phyloP scores from a whole-genome alignment of 2,888 invertebrate species.

The Poecilus cupreus region DNA sequence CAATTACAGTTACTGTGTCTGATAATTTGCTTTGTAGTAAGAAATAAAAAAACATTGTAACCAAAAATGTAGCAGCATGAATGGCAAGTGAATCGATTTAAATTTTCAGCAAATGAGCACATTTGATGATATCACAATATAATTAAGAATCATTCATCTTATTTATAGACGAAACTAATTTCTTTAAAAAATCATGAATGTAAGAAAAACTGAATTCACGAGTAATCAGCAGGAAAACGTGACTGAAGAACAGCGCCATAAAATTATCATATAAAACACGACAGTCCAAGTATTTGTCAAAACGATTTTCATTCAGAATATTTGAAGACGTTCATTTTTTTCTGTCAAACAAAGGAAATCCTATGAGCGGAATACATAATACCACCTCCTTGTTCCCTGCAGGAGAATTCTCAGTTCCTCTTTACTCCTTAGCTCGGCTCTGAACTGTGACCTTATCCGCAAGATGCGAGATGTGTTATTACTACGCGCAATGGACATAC shows the following conservation, averaged over 20 bases:
- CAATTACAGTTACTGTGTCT: no score
- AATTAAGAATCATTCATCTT: not conserved
- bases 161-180: not conserved
- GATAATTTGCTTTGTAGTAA: no score
- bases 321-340: conserved; percentile 47
- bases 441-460: conserved; percentile 26
- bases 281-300: conserved; percentile 42
- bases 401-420: not conserved
- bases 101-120: not conserved
- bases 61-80: no score
- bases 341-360: conserved; percentile 53
- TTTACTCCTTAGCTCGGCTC: not conserved
- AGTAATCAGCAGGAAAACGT: not conserved
- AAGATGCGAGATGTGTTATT: conserved; percentile 18
- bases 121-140: not conserved
- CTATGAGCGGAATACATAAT: conserved; percentile 51
- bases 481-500: conserved; percentile 29
- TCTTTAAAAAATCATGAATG: not conserved
- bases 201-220: not conserved
- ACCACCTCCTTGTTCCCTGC: not conserved
- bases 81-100: no score
- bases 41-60: no score
- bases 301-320: conserved; percentile 50
- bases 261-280: conserved; percentile 50
- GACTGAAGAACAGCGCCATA: not conserved